A percentile compares a stretch with the other conserved stretches of the same genome.
phyloP scores from a whole-genome alignment of 2,888 invertebrate species.

The Chrysotoxum bicinctum region DNA sequence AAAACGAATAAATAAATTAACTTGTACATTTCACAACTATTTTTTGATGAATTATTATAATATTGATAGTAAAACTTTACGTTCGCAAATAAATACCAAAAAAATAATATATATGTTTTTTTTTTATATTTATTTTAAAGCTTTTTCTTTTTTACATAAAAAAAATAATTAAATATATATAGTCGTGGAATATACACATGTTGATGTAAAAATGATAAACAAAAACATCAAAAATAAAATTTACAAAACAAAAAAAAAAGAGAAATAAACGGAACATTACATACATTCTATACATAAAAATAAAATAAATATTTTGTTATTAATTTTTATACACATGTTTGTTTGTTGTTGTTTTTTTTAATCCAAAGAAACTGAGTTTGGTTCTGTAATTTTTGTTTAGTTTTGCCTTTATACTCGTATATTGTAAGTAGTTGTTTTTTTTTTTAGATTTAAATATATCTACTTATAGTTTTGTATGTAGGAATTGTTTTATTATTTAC shows the following conservation, averaged over 20 bases:
- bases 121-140: conserved; percentile 45
- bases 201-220: conserved; percentile 50
- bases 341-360: conserved; percentile 54
- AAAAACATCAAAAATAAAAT: conserved; percentile 41
- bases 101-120: conserved; percentile 35
- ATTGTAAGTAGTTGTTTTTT: conserved; percentile 48
- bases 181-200: conserved; percentile 60
- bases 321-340: conserved; percentile 40
- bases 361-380: conserved; percentile 59
- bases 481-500: conserved; percentile 40
- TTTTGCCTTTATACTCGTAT: conserved; percentile 31
- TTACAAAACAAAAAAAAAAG: conserved; percentile 57
- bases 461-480: conserved; percentile 57
- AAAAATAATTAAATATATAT: conserved; percentile 30
- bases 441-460: conserved; percentile 51
- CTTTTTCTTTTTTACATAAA: conserved; percentile 38
- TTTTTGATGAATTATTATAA: conserved; percentile 41
- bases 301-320: conserved; percentile 74
- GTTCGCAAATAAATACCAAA: conserved; percentile 62
- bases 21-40: conserved; percentile 65
- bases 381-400: conserved; percentile 37
- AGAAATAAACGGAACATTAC: conserved; percentile 74
- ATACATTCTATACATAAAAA: conserved; percentile 75
- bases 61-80: conserved; percentile 4
- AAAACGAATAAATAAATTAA: conserved; percentile 70